Evolutionary conservation across 2,113 vertebrate genomes (phyloP).

Genomic region (Lamprologus speciosus): DNA sequence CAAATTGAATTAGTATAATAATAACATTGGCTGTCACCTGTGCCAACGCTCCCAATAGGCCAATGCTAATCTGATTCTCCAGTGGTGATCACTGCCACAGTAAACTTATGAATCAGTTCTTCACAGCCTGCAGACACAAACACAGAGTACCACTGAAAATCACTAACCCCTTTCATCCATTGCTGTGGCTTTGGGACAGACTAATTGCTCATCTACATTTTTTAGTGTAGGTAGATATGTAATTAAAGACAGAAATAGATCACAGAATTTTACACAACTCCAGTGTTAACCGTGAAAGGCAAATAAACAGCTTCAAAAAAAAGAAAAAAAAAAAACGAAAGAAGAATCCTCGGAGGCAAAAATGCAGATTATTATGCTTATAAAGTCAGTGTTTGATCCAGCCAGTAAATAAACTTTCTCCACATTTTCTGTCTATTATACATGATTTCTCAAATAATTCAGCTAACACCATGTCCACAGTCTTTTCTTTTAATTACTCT

Average conservation of each 20-base stretch:
- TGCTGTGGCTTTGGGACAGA: not conserved
- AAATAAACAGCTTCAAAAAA: not conserved
- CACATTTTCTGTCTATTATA: not conserved
- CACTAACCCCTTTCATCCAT: slow-evolving; percentile 3
- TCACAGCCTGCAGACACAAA: slow-evolving; percentile 3
- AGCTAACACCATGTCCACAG: not conserved
- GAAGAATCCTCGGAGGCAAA: not conserved
- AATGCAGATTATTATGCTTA: not conserved
- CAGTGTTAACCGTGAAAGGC: not conserved
- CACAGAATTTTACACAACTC: not conserved
- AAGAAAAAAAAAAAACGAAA: not conserved
- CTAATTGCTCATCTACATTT: slow-evolving; percentile 28
- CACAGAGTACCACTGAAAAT: not conserved
- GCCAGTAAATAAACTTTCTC: not conserved
- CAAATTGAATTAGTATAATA: slow-evolving; percentile 56
- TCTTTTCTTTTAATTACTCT: not conserved
- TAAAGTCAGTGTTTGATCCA: not conserved
- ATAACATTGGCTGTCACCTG: slow-evolving; percentile 55
- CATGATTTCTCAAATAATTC: not conserved
- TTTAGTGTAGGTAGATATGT: slow-evolving; percentile 8
- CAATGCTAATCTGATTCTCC: slow-evolving; percentile 45
- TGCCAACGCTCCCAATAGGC: slow-evolving; percentile 40
- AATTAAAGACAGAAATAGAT: slow-evolving; percentile 29
- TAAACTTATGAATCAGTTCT: slow-evolving; percentile 31
- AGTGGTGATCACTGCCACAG: slow-evolving; percentile 28